These are phyloP conservation scores for Eulemur rubriventer DNA, from an alignment of 2,797 vertebrate species.

Conservation along the genomic window DNA sequence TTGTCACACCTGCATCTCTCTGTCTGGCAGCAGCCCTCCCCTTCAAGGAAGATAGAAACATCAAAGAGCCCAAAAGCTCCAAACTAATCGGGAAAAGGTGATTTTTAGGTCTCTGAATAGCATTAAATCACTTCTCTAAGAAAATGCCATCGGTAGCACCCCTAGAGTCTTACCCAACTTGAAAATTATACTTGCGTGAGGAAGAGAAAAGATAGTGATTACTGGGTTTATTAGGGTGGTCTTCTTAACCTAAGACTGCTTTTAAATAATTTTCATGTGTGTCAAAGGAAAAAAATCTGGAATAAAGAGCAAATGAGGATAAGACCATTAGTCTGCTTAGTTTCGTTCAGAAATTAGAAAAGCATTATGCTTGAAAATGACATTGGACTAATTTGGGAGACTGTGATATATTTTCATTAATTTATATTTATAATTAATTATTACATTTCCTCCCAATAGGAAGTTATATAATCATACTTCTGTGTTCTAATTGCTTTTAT, in stretches of 20 bases:
- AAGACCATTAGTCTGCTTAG: neutral
- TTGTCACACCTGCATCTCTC: neutral
- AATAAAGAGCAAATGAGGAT: neutral
- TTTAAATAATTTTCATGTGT: neutral
- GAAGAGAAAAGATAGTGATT: neutral
- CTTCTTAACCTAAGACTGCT: neutral
- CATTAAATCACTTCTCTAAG: neutral
- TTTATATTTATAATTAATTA: neutral
- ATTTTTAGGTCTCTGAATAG: neutral
- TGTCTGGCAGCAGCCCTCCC: neutral
- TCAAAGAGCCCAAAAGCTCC: neutral
- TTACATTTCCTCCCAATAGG: neutral
- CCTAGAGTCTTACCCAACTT: neutral
- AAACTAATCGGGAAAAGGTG: neutral
- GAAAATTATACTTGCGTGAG: neutral
- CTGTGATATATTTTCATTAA: neutral
- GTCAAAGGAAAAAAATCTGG: neutral
- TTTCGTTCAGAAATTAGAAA: neutral
- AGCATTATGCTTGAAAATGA: neutral
- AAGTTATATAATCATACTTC: neutral
- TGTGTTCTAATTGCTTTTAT: neutral
- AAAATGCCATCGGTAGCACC: neutral
- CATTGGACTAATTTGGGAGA: neutral
- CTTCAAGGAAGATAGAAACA: neutral
- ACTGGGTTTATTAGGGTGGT: neutral